Evolutionary conservation across 2,888 invertebrate species (phyloP).

Genomic region (Belgica antarctica): DNA sequence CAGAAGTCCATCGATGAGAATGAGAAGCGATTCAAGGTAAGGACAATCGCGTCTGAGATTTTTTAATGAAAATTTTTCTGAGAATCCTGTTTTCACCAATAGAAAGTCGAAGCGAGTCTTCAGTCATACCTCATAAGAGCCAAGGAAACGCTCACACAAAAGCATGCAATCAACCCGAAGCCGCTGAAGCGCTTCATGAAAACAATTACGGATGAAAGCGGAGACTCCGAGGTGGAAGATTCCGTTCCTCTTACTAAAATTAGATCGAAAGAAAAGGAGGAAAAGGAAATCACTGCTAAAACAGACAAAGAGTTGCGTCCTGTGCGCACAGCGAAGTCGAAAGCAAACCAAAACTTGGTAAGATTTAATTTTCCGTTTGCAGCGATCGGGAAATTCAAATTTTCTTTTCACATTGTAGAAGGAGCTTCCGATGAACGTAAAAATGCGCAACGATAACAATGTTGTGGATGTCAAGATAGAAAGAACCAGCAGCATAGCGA

Average conservation of each 20-base stretch:
- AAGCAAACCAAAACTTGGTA: conserved; percentile 30
- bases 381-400: neutral
- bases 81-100: neutral
- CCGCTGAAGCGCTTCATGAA: conserved; percentile 17
- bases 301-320: neutral
- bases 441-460: conserved; percentile 36
- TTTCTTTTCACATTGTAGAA: conserved; percentile 10
- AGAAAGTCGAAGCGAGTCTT: neutral
- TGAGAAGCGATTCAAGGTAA: neutral
- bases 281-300: neutral
- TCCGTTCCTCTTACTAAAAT: too few species aligned
- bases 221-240: neutral
- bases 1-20: neutral
- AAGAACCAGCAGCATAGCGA: neutral
- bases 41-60: neutral
- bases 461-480: conserved; percentile 16
- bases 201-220: neutral
- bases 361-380: neutral
- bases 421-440: conserved; percentile 4
- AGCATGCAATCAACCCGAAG: conserved; percentile 25
- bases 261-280: neutral
- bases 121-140: neutral
- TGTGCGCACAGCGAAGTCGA: conserved; percentile 18
- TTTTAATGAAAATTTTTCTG: neutral
- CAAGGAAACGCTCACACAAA: neutral